Base-by-base conservation (phyloP, 2,113 vertebrate species). In the Hyperoodon ampullatus region DNA sequence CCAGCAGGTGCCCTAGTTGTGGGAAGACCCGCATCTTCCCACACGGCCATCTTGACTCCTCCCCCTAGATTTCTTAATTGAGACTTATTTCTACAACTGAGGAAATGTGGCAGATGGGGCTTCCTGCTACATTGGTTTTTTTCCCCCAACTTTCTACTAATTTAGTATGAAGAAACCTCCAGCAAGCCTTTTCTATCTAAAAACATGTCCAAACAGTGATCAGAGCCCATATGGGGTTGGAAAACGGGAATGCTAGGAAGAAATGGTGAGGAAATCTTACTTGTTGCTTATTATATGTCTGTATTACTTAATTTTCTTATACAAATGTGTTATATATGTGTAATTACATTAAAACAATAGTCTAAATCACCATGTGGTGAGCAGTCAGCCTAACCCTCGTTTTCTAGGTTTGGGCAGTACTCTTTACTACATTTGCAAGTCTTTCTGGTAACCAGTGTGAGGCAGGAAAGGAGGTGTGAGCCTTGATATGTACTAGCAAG, bases 41-140 rank as follows among this genome's bases (percentile, higher is more conserved):
- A 53, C 15, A 53, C 53, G 0, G 53, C 53, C 53, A 53, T 6
- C 5, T 53, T 53, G 53, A 53, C 53, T 53, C 53, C 53, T 53
- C 53, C 53, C 53, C 53, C 53, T 84, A 44, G 28, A 78, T 87
- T 89, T 93, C 72, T 86, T 83, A 88, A 68, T 55, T 71, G 70
- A 96, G 71, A 44, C 21, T 92, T 70, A 74, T 65, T 71, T 80
- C 72, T 81, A 85, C 81, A 95, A 85, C 60, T 80, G 4, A 96
- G 63, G 10, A 81, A 90, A 58, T 53, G 74, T 74, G 39, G 44
- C 60, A 95, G 88, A 90, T 95, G 84, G 74, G n/a, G 24, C 39
- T 72, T 77, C 30, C 87, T 58, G 19, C 18, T 28, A 5, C 33
- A 44, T 39, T 88, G 28, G 12, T 28, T 44, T 11, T n/a, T 28